Evolutionary conservation across 1,140 invertebrate species (phyloP).

Genomic region (Sesamia nonagrioides): DNA sequence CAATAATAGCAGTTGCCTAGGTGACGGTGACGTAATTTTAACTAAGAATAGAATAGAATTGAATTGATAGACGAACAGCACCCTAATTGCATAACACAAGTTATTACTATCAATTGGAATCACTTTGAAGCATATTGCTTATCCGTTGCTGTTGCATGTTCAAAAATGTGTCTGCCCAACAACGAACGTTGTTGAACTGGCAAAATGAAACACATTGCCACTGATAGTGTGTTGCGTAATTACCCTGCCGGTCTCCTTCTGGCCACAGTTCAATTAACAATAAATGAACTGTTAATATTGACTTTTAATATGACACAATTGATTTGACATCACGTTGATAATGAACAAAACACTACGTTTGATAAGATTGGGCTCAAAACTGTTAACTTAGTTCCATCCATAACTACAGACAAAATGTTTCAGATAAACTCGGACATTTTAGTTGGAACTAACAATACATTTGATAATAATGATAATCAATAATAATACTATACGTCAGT

Average conservation of each 20-base stretch:
- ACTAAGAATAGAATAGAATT: slow-evolving; percentile 40
- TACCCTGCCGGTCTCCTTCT: slow-evolving; percentile 20
- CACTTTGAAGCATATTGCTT: no score
- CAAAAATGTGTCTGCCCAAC: no score
- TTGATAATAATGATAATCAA: no score
- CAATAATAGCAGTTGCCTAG: slow-evolving; percentile 30
- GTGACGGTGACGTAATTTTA: slow-evolving; percentile 29
- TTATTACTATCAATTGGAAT: no score
- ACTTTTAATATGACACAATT: slow-evolving; percentile 29
- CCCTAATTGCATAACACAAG: no score
- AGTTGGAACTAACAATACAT: neutral
- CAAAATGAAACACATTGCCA: no score
- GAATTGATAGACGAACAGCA: slow-evolving; percentile 21
- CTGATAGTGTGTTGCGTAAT: no score
- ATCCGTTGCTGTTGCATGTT: no score
- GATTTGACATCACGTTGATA: slow-evolving; percentile 38
- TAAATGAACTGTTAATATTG: slow-evolving; percentile 42
- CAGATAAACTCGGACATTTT: neutral
- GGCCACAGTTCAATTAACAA: slow-evolving; percentile 41
- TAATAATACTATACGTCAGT: neutral
- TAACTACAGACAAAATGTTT: neutral
- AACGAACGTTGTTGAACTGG: no score
- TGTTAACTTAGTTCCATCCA: no score
- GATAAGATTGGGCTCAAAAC: neutral
- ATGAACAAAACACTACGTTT: neutral